phyloP scores from a whole-genome alignment of 92 coral and sea anemone species.

The Phymanthus crucifer region DNA sequence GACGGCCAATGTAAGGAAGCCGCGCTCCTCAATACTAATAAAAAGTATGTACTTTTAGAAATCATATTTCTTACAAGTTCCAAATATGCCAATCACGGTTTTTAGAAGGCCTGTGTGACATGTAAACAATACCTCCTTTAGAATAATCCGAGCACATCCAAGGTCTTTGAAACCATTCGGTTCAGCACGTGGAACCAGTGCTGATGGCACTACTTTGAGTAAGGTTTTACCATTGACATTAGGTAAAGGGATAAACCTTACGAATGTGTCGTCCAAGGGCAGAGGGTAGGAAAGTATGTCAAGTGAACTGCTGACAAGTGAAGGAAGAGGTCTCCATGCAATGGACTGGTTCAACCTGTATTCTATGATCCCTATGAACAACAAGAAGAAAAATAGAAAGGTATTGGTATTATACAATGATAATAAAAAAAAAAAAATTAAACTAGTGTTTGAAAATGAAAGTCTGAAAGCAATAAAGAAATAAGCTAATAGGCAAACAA shows the following conservation, averaged over 20 bases:
- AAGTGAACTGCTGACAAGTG: background rate
- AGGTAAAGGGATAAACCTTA: background rate
- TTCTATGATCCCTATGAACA: background rate
- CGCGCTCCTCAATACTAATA: too few species aligned
- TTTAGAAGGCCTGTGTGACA: background rate
- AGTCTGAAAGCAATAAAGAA: background rate
- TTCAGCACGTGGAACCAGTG: background rate
- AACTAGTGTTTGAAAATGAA: background rate
- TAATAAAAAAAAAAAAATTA: background rate
- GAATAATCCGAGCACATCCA: background rate
- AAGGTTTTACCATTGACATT: slow-evolving; percentile 19
- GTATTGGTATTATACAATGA: background rate
- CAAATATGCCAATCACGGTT: too few species aligned
- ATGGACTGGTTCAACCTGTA: background rate
- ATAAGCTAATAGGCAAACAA: too few species aligned
- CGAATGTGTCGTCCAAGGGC: background rate
- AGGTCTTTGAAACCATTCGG: slow-evolving; percentile 2
- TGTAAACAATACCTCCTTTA: background rate
- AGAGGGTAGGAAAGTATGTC: background rate
- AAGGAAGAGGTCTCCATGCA: background rate
- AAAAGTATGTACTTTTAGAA: background rate
- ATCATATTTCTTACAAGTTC: too few species aligned
- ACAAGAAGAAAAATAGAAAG: background rate
- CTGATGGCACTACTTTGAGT: background rate
- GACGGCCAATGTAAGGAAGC: too few species aligned